Conservation (phyloP, 2,797 vertebrate genomes). For the Hippoglossus hippoglossus region DNA sequence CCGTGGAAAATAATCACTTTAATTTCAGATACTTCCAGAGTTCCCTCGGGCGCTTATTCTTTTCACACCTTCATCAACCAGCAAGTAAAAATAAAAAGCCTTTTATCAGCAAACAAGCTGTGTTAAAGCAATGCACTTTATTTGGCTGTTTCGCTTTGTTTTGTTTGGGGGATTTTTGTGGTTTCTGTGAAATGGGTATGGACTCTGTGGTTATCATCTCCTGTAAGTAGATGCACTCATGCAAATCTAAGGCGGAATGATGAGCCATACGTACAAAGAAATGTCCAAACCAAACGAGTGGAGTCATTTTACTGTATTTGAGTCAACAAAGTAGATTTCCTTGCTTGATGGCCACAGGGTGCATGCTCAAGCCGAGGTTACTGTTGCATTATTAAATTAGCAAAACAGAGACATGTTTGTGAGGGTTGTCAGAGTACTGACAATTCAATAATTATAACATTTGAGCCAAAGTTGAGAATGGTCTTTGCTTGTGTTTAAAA, state of each 20-base stretch:
- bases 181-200: conserved; percentile 4
- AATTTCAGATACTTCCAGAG: conserved; percentile 39
- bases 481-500: not conserved
- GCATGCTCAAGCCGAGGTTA: not conserved
- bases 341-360: not conserved
- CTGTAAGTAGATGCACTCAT: conserved; percentile 1
- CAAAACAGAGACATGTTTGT: not conserved
- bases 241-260: not conserved
- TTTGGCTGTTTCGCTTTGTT: conserved; percentile 10
- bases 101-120: conserved; percentile 4
- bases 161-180: conserved; percentile 15
- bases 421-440: not conserved
- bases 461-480: not conserved
- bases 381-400: not conserved
- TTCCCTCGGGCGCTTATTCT: conserved; percentile 46
- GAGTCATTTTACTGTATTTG: not conserved
- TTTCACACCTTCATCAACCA: conserved; percentile 43
- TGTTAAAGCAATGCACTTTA: not conserved
- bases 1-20: conserved; percentile 52
- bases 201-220: conserved; percentile 7
- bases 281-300: not conserved
- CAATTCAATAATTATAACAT: not conserved
- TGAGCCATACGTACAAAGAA: not conserved
- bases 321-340: not conserved
- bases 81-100: conserved; percentile 12